Conservation (phyloP, 2,888 invertebrate genomes). For the Cenopis cana region DNA sequence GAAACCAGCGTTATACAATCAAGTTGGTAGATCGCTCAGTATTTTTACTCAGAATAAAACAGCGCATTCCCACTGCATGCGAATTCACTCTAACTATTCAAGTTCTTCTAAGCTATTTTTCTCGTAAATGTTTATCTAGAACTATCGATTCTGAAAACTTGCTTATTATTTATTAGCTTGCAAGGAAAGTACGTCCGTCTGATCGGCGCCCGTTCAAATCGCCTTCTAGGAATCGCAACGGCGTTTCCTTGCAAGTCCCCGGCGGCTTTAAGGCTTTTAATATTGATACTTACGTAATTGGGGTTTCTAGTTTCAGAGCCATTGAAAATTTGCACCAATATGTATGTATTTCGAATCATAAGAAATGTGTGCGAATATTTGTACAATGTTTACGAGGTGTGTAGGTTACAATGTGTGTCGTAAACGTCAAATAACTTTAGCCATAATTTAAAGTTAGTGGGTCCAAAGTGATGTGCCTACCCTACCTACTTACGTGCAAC, state of each 20-base stretch:
- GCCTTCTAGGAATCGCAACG: slow-evolving; percentile 73
- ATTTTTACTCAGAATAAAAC: neutral
- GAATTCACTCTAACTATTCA: neutral
- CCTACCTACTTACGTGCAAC: too few relatives aligned
- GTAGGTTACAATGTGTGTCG: too few relatives aligned
- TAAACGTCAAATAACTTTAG: too few relatives aligned
- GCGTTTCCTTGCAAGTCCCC: slow-evolving; percentile 74
- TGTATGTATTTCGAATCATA: too few relatives aligned
- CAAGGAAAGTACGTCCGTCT: slow-evolving; percentile 64
- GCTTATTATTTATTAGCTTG: slow-evolving; percentile 74
- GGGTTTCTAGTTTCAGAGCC: slow-evolving; percentile 41
- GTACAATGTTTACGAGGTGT: neutral
- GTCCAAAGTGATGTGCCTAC: too few relatives aligned
- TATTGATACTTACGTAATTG: slow-evolving; percentile 64
- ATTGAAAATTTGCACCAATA: slow-evolving; percentile 15
- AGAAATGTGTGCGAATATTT: neutral
- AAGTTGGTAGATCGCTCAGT: neutral
- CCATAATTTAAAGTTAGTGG: too few relatives aligned
- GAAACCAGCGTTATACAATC: neutral
- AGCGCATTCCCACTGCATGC: neutral
- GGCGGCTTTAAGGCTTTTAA: slow-evolving; percentile 69
- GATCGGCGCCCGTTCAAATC: slow-evolving; percentile 74
- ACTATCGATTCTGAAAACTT: slow-evolving; percentile 63
- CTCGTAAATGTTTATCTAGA: slow-evolving; percentile 41
- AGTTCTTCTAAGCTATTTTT: slow-evolving; percentile 19